Base-by-base conservation (phyloP, 1,140 invertebrate species). In the Oreohelix idahoensis region DNA sequence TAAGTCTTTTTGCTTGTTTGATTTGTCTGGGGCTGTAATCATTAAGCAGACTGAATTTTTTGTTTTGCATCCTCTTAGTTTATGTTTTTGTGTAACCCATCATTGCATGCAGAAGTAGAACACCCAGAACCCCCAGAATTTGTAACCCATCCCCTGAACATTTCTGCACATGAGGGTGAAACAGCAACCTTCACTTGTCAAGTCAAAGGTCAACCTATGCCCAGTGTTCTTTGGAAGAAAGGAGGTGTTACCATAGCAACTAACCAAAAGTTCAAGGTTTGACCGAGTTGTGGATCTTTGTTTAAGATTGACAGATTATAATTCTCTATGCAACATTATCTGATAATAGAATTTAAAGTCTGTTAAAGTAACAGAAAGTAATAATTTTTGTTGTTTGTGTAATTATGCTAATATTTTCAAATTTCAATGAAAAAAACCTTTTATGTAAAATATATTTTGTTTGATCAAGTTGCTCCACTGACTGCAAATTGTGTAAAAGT, bases 171-270 rank as follows among this genome's bases (percentile, higher is more conserved):
- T 29, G 86, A 87, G 79, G 88, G 86, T 51, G 23, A 63, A 1
- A 73, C 49, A 66, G 85, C 80, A 29, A 87, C 75, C 20, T 85
- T 90, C 29, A 87, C 51, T 20, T 88, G 87, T 75, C 53, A 86
- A 80, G 94, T 99, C 76, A 95, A 95, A 85, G 98, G 98, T 85
- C 96, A 97, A 36, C 98, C 98, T 0, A 96, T 95, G 76, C 98
- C 98, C 0, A 96, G 94, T 13, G 95, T 98, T 84, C 95, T 96
- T 88, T 99, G 98, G 98, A 95, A 94, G 15, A 96, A 96, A 90
- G 95, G 96, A 88, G 94, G 94, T 26, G 93, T 94, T 69, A 94
- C 94, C 83, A 74, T 91, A 26, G 78, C 85, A 66, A 29, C 77
- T 38, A 83, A 84, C 45, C 66, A 79, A 23, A 88, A 85, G 79